Base-by-base conservation (phyloP, 1,140 invertebrate genomes). In the Hycleus cichorii region DNA sequence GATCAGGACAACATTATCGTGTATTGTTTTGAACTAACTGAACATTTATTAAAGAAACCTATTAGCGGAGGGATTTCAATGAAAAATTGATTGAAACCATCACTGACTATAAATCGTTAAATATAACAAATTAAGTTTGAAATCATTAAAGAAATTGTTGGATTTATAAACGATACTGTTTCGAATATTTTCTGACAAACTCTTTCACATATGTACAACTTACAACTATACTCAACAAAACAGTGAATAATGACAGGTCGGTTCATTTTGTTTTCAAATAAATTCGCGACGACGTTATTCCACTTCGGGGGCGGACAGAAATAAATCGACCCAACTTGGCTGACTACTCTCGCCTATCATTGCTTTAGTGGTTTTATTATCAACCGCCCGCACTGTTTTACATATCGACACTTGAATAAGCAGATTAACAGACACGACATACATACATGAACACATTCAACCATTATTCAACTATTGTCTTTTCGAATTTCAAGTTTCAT, bases 181-280 rank as follows among this genome's bases (percentile, higher is more conserved):
- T 32, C 4, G 7, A 32, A 7, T 32, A 32, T 32, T 32, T 32
- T 32, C 7, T 32, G 32, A 32, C 32, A 32, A 32, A 18, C 18
- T 32, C 32, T 32, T 32, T 32, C 32, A 32, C 32, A 32, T 32
- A 3, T 32, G 32, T 32, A 43, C 39, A 47, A 43, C 32, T 25
- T 11, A 43, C 56, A 53, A 44, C 53, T 45, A 54, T 46, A 59
- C 54, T 47, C 50, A 46, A 43, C 32, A 32, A 32, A 32, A 26
- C 51, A 45, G 47, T 54, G 56, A 58, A 49, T 54, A 59, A 59
- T 54, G 58, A 59, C 58, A 53, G 58, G 56, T 58, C 58, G 57
- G 50, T 54, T 62, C 60, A 62, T 58, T 62, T 50, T 49, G 60
- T 62, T 62, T 55, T 56, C 60, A 58, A 58, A 62, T 62, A 62